Evolutionary conservation across 2,797 vertebrate species (phyloP), one percentile per base, ranked within the genome.

Genomic region (Petrocephalus schoutedeni): DNA sequence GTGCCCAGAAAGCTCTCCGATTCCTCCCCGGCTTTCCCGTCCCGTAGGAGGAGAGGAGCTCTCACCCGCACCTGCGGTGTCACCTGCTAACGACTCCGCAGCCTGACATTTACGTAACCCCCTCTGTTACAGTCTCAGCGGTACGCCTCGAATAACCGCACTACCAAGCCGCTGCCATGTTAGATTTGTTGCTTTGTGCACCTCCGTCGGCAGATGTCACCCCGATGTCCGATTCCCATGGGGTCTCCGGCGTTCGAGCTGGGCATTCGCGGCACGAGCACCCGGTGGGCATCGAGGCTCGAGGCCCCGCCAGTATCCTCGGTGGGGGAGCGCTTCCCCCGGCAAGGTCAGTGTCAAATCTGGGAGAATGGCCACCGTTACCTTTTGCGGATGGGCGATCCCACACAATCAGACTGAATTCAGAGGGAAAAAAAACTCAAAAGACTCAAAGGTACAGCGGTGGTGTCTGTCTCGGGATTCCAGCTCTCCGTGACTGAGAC

Each of bases 41-140:
- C 23, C 32, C 45, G 71, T 3, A 77, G 71, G 36, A 45, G 14
- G 36, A 45, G 5, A 45, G 71, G 12, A 77, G 88, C 49, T 71
- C 53, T 56, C 87, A 49, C 9, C 51, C 4, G n/a, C 64, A 14
- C 21, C 64, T 1, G 49, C 54, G 3, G 92, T 90, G 91, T 87
- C 87, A 91, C 91, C 90, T 93, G 91, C 92, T 94, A 95, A 95
- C 94, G 94, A 92, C 93, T 94, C 91, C 93, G 92, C 93, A 92
- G 93, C 94, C 93, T 95, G 94, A 93, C 94, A 94, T 95, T 94
- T 93, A 91, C 94, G 93, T 94, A 91, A 95, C 93, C 94, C 94
- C 92, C 92, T 93, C 28, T 4, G 64, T 93, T 94, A 92, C 91
- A 93, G 92, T 94, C 92, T 92, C 89, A 92, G 92, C 93, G 95